Base-by-base conservation (phyloP, 2,797 vertebrate species). In the Eleutherodactylus coqui region DNA sequence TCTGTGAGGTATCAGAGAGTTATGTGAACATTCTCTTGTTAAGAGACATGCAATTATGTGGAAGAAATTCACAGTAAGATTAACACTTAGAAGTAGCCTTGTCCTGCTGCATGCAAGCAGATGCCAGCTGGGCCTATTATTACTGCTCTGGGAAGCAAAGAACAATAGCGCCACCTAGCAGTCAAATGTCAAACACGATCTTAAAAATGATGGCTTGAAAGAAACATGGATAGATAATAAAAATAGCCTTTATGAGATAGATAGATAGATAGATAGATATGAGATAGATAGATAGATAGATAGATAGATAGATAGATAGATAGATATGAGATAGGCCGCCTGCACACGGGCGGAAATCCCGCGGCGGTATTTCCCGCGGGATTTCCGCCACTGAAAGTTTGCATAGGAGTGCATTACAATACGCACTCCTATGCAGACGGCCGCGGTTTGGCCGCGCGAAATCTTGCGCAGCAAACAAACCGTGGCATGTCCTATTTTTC, bases 41-140 rank as follows among this genome's bases (percentile, higher is more conserved):
- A 32, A 55, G 53, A 36, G 29, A 13, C 29, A 77, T 10, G 51
- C 34, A 58, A 78, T 38, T 62, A 60, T 78, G 13, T 58, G 9
- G 17, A 49, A 51, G 43, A 49, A 29, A 47, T 27, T 78, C 49
- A 58, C 76, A 79, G 36, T 27, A 21, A 79, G 53, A 79, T 79
- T 27, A 79, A 29, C 76, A 58, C 76, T n/a, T 60, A 38, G 55
- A n/a, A 41, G 19, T 43, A n/a, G 13, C 9, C 53, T 62, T 51
- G 19, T 24, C 8, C 11, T 34, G 47, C 27, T 32, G 16, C 4
- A 6, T 32, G 32, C 49, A 21, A 24, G 8, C 16, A 55, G 29
- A 36, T 19, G 7, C 32, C 75, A 58, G 34, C 49, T 58, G 51
- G 75, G 34, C 70, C 5, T 11, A 79, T 16, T 43, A 73, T 16